A percentile compares a stretch with the other conserved stretches of the same genome.
Conservation (phyloP, 2,888 invertebrate genomes). For the Leptopilina myrica region DNA sequence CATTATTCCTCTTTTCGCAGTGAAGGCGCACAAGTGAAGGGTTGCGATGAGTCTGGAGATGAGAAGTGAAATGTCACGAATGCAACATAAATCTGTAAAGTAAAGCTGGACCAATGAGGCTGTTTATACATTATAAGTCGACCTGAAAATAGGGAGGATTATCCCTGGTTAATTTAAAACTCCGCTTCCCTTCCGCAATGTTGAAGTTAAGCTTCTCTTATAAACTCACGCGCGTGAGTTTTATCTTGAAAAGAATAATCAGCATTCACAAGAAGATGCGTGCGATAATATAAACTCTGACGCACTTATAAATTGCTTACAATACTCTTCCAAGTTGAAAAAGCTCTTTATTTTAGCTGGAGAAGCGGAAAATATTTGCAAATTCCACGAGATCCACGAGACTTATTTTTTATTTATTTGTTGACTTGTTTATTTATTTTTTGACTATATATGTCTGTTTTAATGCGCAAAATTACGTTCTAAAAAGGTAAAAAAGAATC, state of each 20-base stretch:
- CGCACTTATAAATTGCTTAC: constrained; percentile 45
- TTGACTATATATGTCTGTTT: too few relatives aligned
- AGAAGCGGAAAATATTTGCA: constrained; percentile 61
- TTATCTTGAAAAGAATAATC: constrained; percentile 51
- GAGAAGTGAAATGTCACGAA: constrained; percentile 11
- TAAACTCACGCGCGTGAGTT: background rate
- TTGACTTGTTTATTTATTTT: too few relatives aligned
- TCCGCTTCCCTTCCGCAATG: constrained; percentile 32
- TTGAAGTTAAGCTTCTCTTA: background rate
- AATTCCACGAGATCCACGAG: constrained; percentile 57
- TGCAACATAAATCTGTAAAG: constrained; percentile 36
- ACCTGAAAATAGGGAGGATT: constrained; percentile 36
- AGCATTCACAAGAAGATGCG: constrained; percentile 40
- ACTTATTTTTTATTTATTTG: too few relatives aligned
- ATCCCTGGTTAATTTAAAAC: constrained; percentile 35
- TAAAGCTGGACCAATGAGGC: constrained; percentile 16
- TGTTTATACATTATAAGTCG: constrained; percentile 16
- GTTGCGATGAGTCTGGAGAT: too few relatives aligned
- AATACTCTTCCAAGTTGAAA: constrained; percentile 4
- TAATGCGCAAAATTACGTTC: too few relatives aligned
- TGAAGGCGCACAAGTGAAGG: background rate
- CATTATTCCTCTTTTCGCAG: background rate
- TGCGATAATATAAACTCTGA: constrained; percentile 33
- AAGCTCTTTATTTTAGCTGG: constrained; percentile 63
- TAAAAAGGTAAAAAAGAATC: too few relatives aligned